Conservation (phyloP, 2,888 invertebrate species). For the Microctonus hyperodae region DNA sequence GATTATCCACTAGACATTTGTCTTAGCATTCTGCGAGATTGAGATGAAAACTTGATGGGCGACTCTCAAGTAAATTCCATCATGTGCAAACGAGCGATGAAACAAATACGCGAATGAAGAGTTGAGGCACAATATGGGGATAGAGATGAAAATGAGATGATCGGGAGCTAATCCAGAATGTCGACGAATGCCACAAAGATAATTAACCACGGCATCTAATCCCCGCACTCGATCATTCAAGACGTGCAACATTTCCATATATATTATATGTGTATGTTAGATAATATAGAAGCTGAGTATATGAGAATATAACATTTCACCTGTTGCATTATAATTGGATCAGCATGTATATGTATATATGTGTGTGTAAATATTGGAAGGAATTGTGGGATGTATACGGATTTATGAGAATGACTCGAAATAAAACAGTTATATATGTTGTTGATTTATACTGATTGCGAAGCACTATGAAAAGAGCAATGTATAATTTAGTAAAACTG, state of each 20-base stretch:
- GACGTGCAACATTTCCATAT: background rate
- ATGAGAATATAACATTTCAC: constrained; percentile 9
- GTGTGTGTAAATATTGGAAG: background rate
- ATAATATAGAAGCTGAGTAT: background rate
- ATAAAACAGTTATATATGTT: background rate
- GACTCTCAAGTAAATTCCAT: constrained; percentile 2
- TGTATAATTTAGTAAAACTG: background rate
- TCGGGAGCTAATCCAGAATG: constrained; percentile 19
- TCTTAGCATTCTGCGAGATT: constrained; percentile 36
- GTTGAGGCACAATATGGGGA: background rate
- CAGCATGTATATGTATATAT: background rate
- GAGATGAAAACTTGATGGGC: background rate
- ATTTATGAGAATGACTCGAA: constrained; percentile 2
- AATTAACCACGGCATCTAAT: constrained; percentile 19
- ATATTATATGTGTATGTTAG: background rate
- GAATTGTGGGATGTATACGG: background rate
- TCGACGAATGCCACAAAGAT: background rate
- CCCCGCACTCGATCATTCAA: constrained; percentile 13
- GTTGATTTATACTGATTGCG: no score
- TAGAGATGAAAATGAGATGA: background rate
- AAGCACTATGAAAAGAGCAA: no score
- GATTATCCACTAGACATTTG: constrained; percentile 48
- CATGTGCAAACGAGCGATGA: background rate
- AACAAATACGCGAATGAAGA: background rate
- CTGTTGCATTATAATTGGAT: constrained; percentile 23